These are phyloP conservation scores for Paracanthobrama guichenoti DNA, from an alignment of 2,113 vertebrate species.

Conservation along the genomic window DNA sequence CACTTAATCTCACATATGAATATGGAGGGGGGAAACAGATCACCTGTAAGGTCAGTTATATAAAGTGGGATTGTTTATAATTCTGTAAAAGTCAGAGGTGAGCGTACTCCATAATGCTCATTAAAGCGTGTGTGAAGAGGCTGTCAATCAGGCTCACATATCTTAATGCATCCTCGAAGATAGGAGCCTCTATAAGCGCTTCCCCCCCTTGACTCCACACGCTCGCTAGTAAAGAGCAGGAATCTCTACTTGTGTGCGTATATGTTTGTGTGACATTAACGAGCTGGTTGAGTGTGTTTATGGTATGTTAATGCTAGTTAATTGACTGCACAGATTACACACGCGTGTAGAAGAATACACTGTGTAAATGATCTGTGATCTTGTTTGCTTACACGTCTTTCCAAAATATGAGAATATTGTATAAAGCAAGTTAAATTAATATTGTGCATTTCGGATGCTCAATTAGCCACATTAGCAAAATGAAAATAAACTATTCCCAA, in stretches of 20 bases:
- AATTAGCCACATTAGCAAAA: not conserved
- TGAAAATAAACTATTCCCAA: no score
- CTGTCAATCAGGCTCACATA: slow-evolving; percentile 74
- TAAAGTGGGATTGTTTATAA: slow-evolving; percentile 75
- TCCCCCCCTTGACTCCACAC: slow-evolving; percentile 35
- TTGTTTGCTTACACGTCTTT: not conserved
- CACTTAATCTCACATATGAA: slow-evolving; percentile 73
- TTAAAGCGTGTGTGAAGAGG: slow-evolving; percentile 68
- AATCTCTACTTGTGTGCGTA: slow-evolving; percentile 22
- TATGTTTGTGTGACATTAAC: slow-evolving; percentile 36
- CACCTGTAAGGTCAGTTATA: slow-evolving; percentile 72
- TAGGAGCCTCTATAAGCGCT: slow-evolving; percentile 49
- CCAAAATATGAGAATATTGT: no score
- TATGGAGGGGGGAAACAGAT: slow-evolving; percentile 67
- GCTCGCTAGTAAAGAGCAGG: slow-evolving; percentile 41
- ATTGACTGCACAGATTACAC: not conserved
- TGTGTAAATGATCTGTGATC: not conserved
- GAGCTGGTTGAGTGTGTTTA: not conserved
- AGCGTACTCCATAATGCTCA: slow-evolving; percentile 63
- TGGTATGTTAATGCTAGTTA: slow-evolving; percentile 10
- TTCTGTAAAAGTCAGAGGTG: slow-evolving; percentile 68
- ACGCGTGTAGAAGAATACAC: not conserved
- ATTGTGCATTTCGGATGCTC: not conserved
- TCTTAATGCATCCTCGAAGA: slow-evolving; percentile 63
- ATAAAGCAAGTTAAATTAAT: not conserved